These are phyloP conservation scores for Schizopygopsis pylzovi DNA, from an alignment of 2,797 vertebrate genomes.

Conservation along the genomic window DNA sequence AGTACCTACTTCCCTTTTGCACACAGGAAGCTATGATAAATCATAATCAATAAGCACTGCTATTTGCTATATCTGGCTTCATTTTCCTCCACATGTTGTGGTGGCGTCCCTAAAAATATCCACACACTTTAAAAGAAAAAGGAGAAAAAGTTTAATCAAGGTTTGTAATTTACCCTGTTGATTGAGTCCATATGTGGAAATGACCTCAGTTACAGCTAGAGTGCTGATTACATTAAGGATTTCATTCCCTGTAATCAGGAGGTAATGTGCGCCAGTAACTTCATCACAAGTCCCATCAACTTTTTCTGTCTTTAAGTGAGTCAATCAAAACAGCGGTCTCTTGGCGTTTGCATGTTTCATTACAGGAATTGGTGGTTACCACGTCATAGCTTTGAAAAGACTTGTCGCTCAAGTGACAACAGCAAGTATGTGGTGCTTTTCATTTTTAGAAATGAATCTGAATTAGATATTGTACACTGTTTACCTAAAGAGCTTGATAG, in stretches of 20 bases:
- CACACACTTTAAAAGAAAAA: slow-evolving; percentile 49
- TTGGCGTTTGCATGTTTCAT: slow-evolving; percentile 26
- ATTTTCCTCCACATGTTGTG: slow-evolving; percentile 33
- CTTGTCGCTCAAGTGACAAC: background rate
- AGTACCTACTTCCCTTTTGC: slow-evolving; percentile 37
- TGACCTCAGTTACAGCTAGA: slow-evolving; percentile 48
- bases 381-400: background rate
- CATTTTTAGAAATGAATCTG: background rate
- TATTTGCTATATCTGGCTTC: slow-evolving; percentile 55
- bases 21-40: slow-evolving; percentile 49
- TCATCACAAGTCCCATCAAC: slow-evolving; percentile 51
- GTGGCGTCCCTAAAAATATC: slow-evolving; percentile 43
- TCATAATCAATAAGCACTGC: slow-evolving; percentile 57
- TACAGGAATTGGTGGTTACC: slow-evolving; percentile 18
- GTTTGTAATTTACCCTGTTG: slow-evolving; percentile 54
- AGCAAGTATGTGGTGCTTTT: background rate
- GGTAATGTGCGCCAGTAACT: slow-evolving; percentile 50
- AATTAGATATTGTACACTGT: background rate
- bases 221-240: slow-evolving; percentile 52
- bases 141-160: slow-evolving; percentile 54
- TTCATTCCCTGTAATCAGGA: slow-evolving; percentile 56
- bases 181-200: slow-evolving; percentile 52
- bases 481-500: slow-evolving; percentile 5
- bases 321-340: slow-evolving; percentile 53
- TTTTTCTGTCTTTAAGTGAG: slow-evolving; percentile 45